A percentile compares a stretch with the other conserved stretches of the same genome.
phyloP scores from a whole-genome alignment of 2,888 invertebrate species.

The Thymelicus lineola region DNA sequence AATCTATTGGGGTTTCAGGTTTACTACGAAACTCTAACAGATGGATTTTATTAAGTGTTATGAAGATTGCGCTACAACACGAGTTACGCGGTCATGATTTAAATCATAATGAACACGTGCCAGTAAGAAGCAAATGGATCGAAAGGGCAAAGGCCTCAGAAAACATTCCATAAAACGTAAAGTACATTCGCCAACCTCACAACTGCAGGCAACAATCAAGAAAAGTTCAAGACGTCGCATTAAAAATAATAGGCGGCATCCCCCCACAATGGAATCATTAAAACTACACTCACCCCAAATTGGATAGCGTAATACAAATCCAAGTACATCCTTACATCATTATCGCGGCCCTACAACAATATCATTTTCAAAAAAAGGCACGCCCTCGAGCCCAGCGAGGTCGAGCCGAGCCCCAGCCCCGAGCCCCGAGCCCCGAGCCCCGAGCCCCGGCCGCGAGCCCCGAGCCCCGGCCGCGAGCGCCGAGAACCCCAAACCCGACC shows the following conservation, averaged over 20 bases:
- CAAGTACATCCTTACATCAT: constrained; percentile 57
- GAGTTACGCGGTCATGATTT: too few species aligned
- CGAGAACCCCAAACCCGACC: constrained; percentile 29
- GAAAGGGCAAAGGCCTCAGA: constrained; percentile 28
- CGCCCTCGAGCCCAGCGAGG: constrained; percentile 44
- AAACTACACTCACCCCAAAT: constrained; percentile 52
- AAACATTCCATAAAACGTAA: constrained; percentile 4
- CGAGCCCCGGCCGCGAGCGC: constrained; percentile 38
- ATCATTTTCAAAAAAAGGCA: constrained; percentile 65
- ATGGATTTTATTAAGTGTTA: too few species aligned
- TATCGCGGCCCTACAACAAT: constrained; percentile 58
- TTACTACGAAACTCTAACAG: too few species aligned
- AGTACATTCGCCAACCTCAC: constrained; percentile 13
- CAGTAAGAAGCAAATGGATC: not conserved
- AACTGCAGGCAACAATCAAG: constrained; percentile 33
- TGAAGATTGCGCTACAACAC: too few species aligned
- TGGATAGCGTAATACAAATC: constrained; percentile 48
- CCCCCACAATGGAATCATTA: constrained; percentile 45
- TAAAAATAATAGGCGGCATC: constrained; percentile 39
- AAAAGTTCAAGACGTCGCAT: constrained; percentile 42
- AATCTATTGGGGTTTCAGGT: too few species aligned
- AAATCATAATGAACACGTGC: too few species aligned
- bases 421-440: constrained; percentile 50
- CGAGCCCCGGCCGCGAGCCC: constrained; percentile 40
- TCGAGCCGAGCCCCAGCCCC: constrained; percentile 31